Percentiles rank a stretch among this genome's conserved stretches.
phyloP scores from a whole-genome alignment of 2,113 vertebrate genomes.

The Crotophaga sulcirostris region DNA sequence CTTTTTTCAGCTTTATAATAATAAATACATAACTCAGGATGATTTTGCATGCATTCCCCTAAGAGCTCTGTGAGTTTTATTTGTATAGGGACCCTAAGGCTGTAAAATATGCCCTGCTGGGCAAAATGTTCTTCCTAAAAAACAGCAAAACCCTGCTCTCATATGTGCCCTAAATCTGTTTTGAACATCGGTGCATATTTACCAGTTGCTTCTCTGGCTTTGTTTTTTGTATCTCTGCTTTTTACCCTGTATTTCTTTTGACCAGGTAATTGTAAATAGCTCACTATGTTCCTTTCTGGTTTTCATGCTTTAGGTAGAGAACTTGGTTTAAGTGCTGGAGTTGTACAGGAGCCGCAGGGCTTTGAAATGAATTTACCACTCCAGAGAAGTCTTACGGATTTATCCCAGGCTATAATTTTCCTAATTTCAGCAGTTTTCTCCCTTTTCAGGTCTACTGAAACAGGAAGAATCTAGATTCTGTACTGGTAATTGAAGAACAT shows the following conservation, averaged over 20 bases:
- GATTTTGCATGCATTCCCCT: slow-evolving; percentile 39
- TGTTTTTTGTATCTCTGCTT: background rate
- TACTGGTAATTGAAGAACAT: background rate
- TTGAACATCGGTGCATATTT: background rate
- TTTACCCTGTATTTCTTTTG: background rate
- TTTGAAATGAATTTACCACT: background rate
- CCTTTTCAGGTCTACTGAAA: background rate
- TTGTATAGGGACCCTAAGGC: slow-evolving; percentile 1
- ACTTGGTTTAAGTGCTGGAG: background rate
- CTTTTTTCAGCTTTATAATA: slow-evolving; percentile 27
- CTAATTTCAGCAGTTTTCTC: background rate
- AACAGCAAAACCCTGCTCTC: background rate
- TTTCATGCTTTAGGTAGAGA: background rate
- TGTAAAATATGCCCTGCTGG: background rate
- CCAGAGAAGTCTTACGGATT: background rate
- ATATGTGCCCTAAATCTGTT: background rate
- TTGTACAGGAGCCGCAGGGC: background rate
- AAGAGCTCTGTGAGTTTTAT: background rate
- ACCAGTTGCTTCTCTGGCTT: background rate
- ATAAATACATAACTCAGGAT: slow-evolving; percentile 29
- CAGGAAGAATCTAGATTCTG: background rate
- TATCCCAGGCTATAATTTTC: background rate
- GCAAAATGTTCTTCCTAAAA: background rate
- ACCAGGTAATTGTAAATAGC: background rate
- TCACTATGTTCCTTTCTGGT: background rate